phyloP scores from a whole-genome alignment of 2,113 vertebrate species.

The Megaleporinus macrocephalus region DNA sequence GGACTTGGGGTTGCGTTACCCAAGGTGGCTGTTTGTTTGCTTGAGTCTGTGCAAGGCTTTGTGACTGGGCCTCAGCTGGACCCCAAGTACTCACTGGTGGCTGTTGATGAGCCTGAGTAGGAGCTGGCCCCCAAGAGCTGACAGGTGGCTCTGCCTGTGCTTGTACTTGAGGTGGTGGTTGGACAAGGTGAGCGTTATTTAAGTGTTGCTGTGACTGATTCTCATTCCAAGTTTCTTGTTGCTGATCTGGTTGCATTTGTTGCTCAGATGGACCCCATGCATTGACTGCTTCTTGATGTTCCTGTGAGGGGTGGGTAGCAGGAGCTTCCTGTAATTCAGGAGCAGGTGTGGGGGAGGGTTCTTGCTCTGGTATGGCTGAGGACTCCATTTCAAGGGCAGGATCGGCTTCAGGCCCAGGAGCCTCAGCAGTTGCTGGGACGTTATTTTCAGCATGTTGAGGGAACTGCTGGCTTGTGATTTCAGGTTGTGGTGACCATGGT shows the following conservation, averaged over 20 bases:
- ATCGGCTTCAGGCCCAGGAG: constrained; percentile 71
- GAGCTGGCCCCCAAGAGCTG: constrained; percentile 59
- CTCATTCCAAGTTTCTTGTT: constrained; percentile 59
- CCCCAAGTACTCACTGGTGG: constrained; percentile 61
- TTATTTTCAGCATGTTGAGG: constrained; percentile 80
- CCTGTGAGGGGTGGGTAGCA: constrained; percentile 50
- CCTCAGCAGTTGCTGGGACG: constrained; percentile 71
- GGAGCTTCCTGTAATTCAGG: constrained; percentile 61
- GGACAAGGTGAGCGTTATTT: constrained; percentile 36
- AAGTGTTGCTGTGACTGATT: constrained; percentile 45
- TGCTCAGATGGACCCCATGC: constrained; percentile 60
- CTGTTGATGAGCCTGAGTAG: constrained; percentile 63
- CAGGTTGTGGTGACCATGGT: constrained; percentile 83
- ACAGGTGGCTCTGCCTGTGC: constrained; percentile 58
- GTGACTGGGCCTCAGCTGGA: constrained; percentile 61
- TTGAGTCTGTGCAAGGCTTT: constrained; percentile 57
- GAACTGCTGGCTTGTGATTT: constrained; percentile 74
- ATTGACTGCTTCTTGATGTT: constrained; percentile 51
- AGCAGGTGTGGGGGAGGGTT: constrained; percentile 61
- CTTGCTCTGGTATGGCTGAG: constrained; percentile 70
- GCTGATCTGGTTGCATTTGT: constrained; percentile 62
- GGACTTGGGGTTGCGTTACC: constrained; percentile 60
- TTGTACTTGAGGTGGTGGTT: constrained; percentile 14
- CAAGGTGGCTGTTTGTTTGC: constrained; percentile 61
- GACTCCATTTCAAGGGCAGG: constrained; percentile 76